phyloP scores from a whole-genome alignment of 2,888 invertebrate species.

The Drosophila flavopinicola region DNA sequence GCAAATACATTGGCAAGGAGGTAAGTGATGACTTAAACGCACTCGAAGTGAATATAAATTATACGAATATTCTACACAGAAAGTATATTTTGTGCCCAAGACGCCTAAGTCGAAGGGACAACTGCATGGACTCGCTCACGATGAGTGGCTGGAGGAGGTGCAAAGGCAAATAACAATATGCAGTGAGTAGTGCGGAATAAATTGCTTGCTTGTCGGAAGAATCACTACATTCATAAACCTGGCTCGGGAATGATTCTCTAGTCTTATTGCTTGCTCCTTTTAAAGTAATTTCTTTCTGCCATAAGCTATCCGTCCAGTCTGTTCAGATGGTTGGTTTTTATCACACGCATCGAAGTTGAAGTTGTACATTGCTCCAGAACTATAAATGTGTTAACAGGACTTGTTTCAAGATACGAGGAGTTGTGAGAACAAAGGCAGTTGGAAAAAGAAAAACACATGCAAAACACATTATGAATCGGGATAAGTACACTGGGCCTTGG shows the following conservation, averaged over 20 bases:
- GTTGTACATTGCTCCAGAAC: constrained; percentile 37
- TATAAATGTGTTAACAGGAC: neutral
- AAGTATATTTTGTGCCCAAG: constrained; percentile 82
- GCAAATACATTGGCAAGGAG: constrained; percentile 82
- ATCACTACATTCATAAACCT: too few species aligned
- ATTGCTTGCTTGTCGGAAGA: too few species aligned
- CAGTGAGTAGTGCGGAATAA: constrained; percentile 85
- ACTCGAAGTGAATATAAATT: neutral
- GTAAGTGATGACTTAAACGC: constrained; percentile 39
- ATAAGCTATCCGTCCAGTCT: constrained; percentile 17
- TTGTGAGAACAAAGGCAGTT: constrained; percentile 5
- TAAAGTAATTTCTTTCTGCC: too few species aligned
- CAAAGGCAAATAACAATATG: constrained; percentile 88
- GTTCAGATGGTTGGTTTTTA: neutral
- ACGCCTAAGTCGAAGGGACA: constrained; percentile 60
- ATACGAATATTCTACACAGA: constrained; percentile 60
- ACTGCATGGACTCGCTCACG: constrained; percentile 85
- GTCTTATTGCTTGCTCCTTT: too few species aligned
- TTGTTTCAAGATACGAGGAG: constrained; percentile 25
- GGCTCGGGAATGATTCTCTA: too few species aligned
- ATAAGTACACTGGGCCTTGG: constrained; percentile 79
- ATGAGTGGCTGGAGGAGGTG: constrained; percentile 88
- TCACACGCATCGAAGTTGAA: constrained; percentile 41
- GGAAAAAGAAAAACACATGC: constrained; percentile 13
- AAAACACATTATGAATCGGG: constrained; percentile 39